Percentiles rank a stretch among this genome's conserved stretches.
phyloP scores from a whole-genome alignment of 2,113 vertebrate genomes.

The Malurus cyaneus region DNA sequence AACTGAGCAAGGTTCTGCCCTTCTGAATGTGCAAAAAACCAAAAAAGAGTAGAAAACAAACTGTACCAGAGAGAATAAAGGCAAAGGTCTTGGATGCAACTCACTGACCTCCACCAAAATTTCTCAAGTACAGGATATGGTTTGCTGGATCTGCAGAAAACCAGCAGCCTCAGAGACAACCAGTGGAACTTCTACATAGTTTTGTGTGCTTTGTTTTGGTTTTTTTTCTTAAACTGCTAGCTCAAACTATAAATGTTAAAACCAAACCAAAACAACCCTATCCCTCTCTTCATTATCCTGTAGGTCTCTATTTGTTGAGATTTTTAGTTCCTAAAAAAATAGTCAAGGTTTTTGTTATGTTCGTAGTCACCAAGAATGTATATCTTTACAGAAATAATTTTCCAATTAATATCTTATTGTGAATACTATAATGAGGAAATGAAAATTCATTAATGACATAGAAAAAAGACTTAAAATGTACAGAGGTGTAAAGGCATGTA shows the following conservation, averaged over 20 bases:
- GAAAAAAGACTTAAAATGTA: neutral
- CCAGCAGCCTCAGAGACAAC: neutral
- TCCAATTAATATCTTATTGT: neutral
- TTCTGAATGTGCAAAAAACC: neutral
- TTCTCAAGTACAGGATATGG: neutral
- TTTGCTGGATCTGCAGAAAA: neutral
- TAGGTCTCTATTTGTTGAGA: neutral
- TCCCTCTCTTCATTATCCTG: fast-evolving
- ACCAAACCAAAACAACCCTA: neutral
- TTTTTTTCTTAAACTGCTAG: neutral
- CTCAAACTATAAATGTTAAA: neutral
- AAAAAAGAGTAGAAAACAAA: neutral
- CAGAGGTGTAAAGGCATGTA: neutral
- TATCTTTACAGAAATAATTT: neutral
- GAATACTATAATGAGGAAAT: neutral
- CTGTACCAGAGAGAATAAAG: neutral
- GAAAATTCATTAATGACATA: neutral
- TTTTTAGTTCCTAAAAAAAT: neutral
- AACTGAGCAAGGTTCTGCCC: neutral
- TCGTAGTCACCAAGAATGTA: neutral
- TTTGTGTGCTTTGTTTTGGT: neutral
- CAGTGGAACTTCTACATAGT: neutral
- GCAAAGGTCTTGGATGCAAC: neutral
- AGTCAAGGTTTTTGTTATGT: neutral
- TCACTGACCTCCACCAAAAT: neutral